phyloP scores from a whole-genome alignment of 2,113 vertebrate species.

The Pterocles orientalis region DNA sequence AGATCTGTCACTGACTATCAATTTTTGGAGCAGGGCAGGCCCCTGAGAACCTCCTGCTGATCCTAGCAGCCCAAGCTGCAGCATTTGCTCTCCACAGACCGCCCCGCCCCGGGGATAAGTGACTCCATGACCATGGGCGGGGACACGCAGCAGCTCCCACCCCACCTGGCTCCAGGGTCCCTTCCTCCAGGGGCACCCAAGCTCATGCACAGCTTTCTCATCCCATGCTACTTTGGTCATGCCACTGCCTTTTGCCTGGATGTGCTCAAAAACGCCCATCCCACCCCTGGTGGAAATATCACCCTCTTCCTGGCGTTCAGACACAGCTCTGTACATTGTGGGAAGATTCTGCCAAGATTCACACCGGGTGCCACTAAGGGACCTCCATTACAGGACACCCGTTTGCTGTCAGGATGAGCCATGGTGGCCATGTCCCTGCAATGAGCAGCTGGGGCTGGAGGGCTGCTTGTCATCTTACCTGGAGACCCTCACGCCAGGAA shows the following conservation, averaged over 20 bases:
- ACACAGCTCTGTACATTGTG: accelerated
- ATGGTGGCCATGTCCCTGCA: accelerated
- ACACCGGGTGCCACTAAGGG: accelerated
- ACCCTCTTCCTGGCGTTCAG: not conserved
- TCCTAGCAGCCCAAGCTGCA: not conserved
- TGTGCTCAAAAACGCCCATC: not conserved
- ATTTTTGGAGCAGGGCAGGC: not conserved
- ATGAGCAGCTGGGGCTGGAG: not conserved
- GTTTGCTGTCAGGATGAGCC: not conserved
- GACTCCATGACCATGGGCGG: accelerated
- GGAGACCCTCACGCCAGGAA: not conserved
- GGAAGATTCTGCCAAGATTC: not conserved
- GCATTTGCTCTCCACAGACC: not conserved
- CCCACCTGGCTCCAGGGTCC: not conserved
- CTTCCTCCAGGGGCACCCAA: not conserved
- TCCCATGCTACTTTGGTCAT: not conserved
- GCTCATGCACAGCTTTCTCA: not conserved
- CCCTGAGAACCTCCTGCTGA: not conserved
- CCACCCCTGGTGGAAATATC: not conserved
- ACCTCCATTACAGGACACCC: not conserved
- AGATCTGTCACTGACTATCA: not conserved
- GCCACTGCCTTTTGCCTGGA: not conserved
- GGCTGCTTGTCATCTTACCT: not conserved
- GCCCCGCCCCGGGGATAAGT: not conserved
- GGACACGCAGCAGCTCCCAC: accelerated